Evolutionary conservation across 2,797 vertebrate species (phyloP), one percentile per base, ranked within the genome.

Genomic region (Epinephelus coioides): DNA sequence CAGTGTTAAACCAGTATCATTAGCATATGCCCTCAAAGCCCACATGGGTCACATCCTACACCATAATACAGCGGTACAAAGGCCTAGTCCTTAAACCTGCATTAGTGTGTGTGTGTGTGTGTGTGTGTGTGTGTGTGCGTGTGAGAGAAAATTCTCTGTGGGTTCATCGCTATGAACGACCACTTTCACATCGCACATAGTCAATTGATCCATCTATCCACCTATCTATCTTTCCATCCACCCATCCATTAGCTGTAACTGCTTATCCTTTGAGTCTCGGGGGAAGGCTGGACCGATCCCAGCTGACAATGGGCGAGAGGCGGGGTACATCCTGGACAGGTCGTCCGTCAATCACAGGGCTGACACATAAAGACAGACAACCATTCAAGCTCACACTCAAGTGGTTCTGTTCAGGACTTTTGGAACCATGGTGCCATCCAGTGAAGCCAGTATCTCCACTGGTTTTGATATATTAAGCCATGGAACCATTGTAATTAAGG

Each of bases 21-120:
- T 64, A 55, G 50, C 50, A 54, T 4, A 10, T 21, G 18, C 46
- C 17, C 23, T 43, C 10, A 13, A 18, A 54, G 30, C 53, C 53
- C 67, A 69, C 53, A 69, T 69, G 67, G 40, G 53, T 46, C 53
- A 27, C 25, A 69, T 34, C 23, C 19, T 15, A 10, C 19, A 63
- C 13, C 40, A n/a, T 13, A 46, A 63, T 17, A 11, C 15, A 21
- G 27, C 21, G 6, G 59, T 44, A 44, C 6, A 34, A 47, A 49
- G 46, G 19, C 15, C 17, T 5, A 5, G 23, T 47, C 44, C 34
- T 40, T 60, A 21, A 64, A 34, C 13, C 63, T 54, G 30, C 40
- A 43, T 15, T 21, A 43, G 27, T 30, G 27, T 30, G 27, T 30
- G 27, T 30, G 27, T 30, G 27, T 30, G 27, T 30, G 27, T 30